These are phyloP conservation scores for Steatocranus sp. DNA, from an alignment of 2,797 vertebrate species.

Conservation along the genomic window DNA sequence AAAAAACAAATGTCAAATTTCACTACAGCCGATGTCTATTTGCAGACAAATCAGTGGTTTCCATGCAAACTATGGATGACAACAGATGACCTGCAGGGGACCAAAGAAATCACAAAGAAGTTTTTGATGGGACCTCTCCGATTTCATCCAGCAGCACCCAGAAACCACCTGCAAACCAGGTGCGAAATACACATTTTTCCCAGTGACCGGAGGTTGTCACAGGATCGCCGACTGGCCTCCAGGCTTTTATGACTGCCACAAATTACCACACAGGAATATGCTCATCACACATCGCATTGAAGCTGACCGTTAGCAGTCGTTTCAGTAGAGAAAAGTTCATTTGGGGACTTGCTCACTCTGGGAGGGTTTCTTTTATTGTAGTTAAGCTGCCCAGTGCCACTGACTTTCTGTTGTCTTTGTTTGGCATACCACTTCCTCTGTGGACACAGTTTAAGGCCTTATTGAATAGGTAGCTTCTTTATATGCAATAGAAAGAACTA, in stretches of 20 bases:
- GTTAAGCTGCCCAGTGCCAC: too few species aligned
- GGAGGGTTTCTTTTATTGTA: not conserved
- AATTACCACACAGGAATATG: not conserved
- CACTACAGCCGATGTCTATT: not conserved
- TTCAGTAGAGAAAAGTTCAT: not conserved
- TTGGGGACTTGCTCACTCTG: not conserved
- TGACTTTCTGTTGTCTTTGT: too few species aligned
- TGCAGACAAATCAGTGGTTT: not conserved
- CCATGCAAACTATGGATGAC: not conserved
- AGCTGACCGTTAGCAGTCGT: not conserved
- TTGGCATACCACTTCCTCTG: too few species aligned
- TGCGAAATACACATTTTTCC: not conserved
- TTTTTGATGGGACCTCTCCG: not conserved
- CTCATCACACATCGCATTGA: not conserved
- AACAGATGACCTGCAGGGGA: accelerated
- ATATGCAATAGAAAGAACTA: too few species aligned
- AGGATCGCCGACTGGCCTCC: too few species aligned
- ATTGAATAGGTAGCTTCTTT: too few species aligned
- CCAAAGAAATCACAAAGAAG: not conserved
- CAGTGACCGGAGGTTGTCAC: too few species aligned
- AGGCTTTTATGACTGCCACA: too few species aligned
- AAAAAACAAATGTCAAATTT: not conserved
- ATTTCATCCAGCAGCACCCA: not conserved
- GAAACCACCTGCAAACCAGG: not conserved
- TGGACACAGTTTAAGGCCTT: too few species aligned